Evolutionary conservation across 2,113 vertebrate genomes (phyloP), one percentile per base, ranked within the genome.

Genomic region (Scophthalmus maximus): DNA sequence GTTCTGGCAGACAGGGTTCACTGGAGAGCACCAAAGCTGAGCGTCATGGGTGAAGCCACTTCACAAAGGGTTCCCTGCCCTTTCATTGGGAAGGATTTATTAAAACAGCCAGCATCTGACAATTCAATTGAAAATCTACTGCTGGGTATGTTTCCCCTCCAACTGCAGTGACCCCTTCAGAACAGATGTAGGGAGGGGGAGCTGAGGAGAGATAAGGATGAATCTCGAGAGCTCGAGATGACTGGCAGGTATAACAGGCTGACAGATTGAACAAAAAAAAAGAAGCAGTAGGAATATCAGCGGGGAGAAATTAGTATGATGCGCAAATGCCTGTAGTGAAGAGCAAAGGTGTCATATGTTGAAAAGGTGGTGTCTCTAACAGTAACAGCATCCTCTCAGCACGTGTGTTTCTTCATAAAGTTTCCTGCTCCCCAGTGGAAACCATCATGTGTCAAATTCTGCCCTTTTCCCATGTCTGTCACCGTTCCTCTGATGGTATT

Each of bases 81-180:
- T 91, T 91, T 92, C 86, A 88, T 91, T 92, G 87, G 76, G 66
- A 61, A 73, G 76, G 79, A 84, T 92, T 91, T 90, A 92, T 91
- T 90, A 91, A 93, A 91, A 87, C 80, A 75, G 76, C 73, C 76
- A 86, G 80, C 76, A 87, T 86, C 87, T 85, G 89, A 90, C 86
- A 87, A 91, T 89, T 86, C 87, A 88, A 90, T 89, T 80, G 88
- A 75, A 89, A 89, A 89, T 78, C 68, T 80, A 84, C 84, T 75
- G 82, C 83, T 87, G 86, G 82, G 80, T 86, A 77, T 89, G 85
- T 90, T 92, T 91, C 87, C 69, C 55, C 72, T 84, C 82, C 66
- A 79, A 91, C 92, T 79, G 82, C 75, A 84, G 79, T 81, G 81
- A 88, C 68, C 76, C 81, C 81, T 86, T 85, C 78, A 80, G 65